phyloP scores from a whole-genome alignment of 2,113 vertebrate species.

The Hemichromis elongatus region DNA sequence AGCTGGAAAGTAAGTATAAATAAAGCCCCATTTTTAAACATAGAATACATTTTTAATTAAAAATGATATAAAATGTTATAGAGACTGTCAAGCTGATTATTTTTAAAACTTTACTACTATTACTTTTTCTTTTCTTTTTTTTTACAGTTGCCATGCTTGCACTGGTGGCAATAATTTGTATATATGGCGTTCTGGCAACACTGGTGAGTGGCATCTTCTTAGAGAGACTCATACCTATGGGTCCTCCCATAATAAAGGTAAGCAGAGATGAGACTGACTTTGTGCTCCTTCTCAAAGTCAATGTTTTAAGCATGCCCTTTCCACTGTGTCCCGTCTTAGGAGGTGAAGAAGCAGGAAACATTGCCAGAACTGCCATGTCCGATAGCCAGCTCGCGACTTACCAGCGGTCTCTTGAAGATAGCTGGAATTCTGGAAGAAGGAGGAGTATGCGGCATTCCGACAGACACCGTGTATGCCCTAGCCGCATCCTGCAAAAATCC shows the following conservation, averaged over 20 bases:
- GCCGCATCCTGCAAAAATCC: slow-evolving; percentile 88
- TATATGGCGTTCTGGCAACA: slow-evolving; percentile 79
- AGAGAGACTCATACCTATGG: slow-evolving; percentile 74
- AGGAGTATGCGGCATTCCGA: slow-evolving; percentile 83
- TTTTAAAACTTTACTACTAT: not conserved
- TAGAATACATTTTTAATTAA: not conserved
- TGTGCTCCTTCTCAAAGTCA: not conserved
- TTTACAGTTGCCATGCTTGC: slow-evolving; percentile 75
- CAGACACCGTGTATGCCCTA: slow-evolving; percentile 86
- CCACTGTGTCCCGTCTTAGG: slow-evolving; percentile 9
- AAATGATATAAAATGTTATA: not conserved
- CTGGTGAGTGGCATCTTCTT: slow-evolving; percentile 76
- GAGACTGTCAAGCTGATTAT: not conserved
- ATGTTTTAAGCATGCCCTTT: not conserved
- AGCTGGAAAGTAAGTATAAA: slow-evolving; percentile 76
- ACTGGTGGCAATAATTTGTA: slow-evolving; percentile 72
- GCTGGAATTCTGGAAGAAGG: slow-evolving; percentile 72
- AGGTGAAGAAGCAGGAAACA: slow-evolving; percentile 32
- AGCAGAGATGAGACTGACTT: not conserved
- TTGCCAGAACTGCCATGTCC: slow-evolving; percentile 59
- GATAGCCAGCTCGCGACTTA: slow-evolving; percentile 71
- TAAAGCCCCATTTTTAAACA: not conserved
- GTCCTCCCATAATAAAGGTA: slow-evolving; percentile 77
- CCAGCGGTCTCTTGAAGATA: slow-evolving; percentile 78
- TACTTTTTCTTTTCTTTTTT: not conserved